Conservation (phyloP, 2,888 invertebrate species). For the Leptopilina drosophilae region DNA sequence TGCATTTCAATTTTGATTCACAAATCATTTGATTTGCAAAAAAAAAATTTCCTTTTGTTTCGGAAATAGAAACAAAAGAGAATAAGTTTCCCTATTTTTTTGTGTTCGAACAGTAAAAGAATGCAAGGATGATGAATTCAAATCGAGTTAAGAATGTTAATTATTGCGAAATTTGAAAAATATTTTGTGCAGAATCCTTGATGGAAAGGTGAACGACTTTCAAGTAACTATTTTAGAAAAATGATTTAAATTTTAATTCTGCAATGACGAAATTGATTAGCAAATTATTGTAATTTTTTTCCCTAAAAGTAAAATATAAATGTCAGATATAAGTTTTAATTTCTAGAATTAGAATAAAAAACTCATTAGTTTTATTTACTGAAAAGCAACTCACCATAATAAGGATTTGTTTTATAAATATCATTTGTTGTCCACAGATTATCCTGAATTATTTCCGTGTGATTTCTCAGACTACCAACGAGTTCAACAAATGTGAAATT, state of each 20-base stretch:
- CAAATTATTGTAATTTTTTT: neutral
- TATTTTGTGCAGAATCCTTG: neutral
- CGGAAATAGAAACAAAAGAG: neutral
- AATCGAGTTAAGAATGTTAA: neutral
- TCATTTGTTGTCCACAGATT: constrained; percentile 50
- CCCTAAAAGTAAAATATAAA: neutral
- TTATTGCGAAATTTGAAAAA: neutral
- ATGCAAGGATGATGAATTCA: neutral
- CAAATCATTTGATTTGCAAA: neutral
- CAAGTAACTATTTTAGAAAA: neutral
- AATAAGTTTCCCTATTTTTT: too few relatives aligned
- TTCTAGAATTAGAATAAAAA: neutral
- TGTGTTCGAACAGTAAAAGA: neutral
- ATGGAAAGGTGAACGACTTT: constrained; percentile 12
- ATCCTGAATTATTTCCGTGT: constrained; percentile 45
- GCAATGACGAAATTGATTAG: neutral
- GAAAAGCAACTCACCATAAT: constrained; percentile 65
- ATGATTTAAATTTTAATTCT: neutral
- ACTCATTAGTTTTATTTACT: neutral
- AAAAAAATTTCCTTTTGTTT: neutral
- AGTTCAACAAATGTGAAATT: constrained; percentile 70
- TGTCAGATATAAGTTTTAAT: neutral
- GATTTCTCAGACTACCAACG: constrained; percentile 57
- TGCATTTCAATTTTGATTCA: constrained; percentile 2
- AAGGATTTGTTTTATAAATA: constrained; percentile 59